Base-by-base conservation (phyloP, 2,888 invertebrate genomes). In the Pachymerium ferrugineum region DNA sequence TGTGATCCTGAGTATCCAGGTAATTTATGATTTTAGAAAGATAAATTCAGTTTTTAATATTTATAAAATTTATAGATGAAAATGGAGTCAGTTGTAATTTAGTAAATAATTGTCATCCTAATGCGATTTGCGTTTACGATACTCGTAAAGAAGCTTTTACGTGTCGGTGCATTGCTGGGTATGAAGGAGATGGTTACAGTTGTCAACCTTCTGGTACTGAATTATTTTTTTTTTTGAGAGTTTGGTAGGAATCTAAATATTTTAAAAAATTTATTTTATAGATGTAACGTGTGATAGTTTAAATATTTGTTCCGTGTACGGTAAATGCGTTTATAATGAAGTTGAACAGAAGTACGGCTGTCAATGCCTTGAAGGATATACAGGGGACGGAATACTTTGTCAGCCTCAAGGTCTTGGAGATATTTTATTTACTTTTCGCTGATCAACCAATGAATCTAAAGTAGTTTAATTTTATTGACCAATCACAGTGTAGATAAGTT, bases 21-120 rank as follows among this genome's bases (percentile, higher is more conserved):
- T 5, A 42, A 42, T 8, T 3, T 12, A 33, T 8, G 12, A 33
- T 8, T 12, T 8, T 8, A 33, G 33, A 33, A 33, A 33, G 6
- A 33, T 8, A 33, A 33, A 33, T 8, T 8, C 33, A 12, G 12
- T 33, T 33, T 33, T 33, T 8, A 33, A 8, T 33, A 33, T 8
- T n/a, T n/a, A 33, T 33, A 8, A 33, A 33, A 33, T 54, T n/a
- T 54, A 12, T 14, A 19, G 54, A 28, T 12, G 67, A 67, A 67
- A 29, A 70, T 31, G 33, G n/a, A 28, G 33, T 5, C 3, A 74
- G 72, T 72, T 95, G 94, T 82, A 87, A 89, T 80, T 86, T 88
- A 33, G 86, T 91, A 75, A 86, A 89, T 78, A 89, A 90, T 79
- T 97, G 96, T 81, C 90, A 94, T 79, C 87, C 87, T 16, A 88